Evolutionary conservation across 2,888 invertebrate species (phyloP).

Genomic region (Xestobium rufovillosum): DNA sequence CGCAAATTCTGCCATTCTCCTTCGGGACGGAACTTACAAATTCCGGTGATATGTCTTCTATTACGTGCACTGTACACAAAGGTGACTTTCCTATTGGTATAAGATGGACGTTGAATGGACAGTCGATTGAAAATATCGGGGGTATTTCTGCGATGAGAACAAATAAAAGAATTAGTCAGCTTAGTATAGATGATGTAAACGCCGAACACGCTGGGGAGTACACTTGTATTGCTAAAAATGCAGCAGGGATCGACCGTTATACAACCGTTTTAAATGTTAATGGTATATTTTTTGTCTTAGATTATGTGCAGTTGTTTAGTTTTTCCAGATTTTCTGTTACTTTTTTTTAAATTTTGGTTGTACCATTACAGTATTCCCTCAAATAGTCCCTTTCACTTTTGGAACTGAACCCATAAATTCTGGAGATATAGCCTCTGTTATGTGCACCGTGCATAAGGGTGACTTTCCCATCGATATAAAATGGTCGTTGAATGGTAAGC

Average conservation of each 20-base stretch:
- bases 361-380: constrained; percentile 28
- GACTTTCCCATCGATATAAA: constrained; percentile 65
- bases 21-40: constrained; percentile 62
- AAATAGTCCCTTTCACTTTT: constrained; percentile 41
- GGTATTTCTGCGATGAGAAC: constrained; percentile 51
- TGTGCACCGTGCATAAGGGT: constrained; percentile 63
- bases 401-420: constrained; percentile 56
- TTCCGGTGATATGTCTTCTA: constrained; percentile 35
- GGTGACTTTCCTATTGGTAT: constrained; percentile 74
- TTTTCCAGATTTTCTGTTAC: neutral
- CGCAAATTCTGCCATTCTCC: constrained; percentile 70
- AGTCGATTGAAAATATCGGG: constrained; percentile 43
- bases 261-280: constrained; percentile 60
- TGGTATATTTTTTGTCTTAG: constrained; percentile 44
- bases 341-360: constrained; percentile 3
- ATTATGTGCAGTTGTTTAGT: constrained; percentile 6
- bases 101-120: constrained; percentile 58
- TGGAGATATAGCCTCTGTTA: constrained; percentile 60
- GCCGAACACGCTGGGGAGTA: constrained; percentile 56
- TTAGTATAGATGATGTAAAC: constrained; percentile 55
- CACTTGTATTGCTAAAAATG: constrained; percentile 56
- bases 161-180: constrained; percentile 56
- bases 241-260: constrained; percentile 59
- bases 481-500: constrained; percentile 66
- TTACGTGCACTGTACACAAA: constrained; percentile 59